Evolutionary conservation across 1,140 invertebrate genomes (phyloP).

Genomic region (Orchestia grillus): DNA sequence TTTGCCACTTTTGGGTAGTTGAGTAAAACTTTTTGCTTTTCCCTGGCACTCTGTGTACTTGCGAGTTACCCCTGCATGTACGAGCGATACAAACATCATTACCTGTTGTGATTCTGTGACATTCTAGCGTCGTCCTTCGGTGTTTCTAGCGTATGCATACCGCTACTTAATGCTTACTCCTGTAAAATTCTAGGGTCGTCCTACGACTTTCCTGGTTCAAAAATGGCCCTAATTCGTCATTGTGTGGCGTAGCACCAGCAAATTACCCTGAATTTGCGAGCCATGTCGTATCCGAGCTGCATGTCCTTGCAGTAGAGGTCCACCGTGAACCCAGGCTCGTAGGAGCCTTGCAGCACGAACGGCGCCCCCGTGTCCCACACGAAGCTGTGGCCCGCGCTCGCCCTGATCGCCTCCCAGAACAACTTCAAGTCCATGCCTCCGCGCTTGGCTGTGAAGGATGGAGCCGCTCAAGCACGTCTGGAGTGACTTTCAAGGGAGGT

Average conservation of each 20-base stretch:
- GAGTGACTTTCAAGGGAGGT: background rate
- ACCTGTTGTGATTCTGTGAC: too few species aligned
- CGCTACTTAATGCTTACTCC: too few species aligned
- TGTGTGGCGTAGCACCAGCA: background rate
- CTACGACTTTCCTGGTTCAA: too few species aligned
- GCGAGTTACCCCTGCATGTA: too few species aligned
- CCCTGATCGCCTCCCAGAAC: constrained; percentile 67
- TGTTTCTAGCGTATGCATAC: too few species aligned
- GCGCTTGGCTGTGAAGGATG: constrained; percentile 62
- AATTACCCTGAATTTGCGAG: constrained; percentile 66
- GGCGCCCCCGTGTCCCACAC: constrained; percentile 67
- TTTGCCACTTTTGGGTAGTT: too few species aligned
- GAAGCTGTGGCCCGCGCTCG: constrained; percentile 68
- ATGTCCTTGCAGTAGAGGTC: constrained; percentile 67
- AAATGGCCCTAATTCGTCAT: too few species aligned
- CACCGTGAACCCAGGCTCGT: constrained; percentile 67
- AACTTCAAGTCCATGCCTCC: constrained; percentile 65
- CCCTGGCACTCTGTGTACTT: too few species aligned
- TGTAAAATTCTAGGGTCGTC: too few species aligned
- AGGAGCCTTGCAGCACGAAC: constrained; percentile 65
- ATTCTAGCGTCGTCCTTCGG: too few species aligned
- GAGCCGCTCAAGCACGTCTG: background rate
- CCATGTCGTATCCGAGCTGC: constrained; percentile 68
- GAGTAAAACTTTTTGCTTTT: too few species aligned
- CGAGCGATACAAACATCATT: too few species aligned